phyloP scores from a whole-genome alignment of 1,140 invertebrate species.

The Agrypnia vestita region DNA sequence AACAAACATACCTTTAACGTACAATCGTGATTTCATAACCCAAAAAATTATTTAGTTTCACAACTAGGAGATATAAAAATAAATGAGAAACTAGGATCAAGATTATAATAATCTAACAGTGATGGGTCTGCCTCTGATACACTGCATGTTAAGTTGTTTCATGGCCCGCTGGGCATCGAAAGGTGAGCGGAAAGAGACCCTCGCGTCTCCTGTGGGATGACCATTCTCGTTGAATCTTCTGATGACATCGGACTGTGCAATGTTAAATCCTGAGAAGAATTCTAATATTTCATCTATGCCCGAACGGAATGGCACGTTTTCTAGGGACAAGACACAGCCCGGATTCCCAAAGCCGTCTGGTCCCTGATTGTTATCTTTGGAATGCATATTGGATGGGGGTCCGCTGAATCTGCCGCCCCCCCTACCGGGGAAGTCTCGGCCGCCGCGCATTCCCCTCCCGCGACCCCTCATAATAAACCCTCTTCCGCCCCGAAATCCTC shows the following conservation, averaged over 20 bases:
- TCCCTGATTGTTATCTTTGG: conserved; percentile 63
- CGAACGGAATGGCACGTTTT: conserved; percentile 91
- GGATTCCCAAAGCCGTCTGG: conserved; percentile 81
- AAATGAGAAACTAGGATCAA: no score
- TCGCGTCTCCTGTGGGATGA: conserved; percentile 90
- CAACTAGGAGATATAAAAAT: no score
- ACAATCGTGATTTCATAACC: no score
- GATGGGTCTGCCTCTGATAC: conserved; percentile 67
- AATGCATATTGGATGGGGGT: conserved; percentile 67
- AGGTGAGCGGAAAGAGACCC: conserved; percentile 85
- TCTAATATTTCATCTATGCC: conserved; percentile 89
- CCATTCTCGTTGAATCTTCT: conserved; percentile 88
- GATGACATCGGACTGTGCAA: conserved; percentile 85
- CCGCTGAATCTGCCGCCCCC: conserved; percentile 64
- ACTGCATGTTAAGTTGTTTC: conserved; percentile 68
- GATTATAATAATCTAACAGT: conserved; percentile 65
- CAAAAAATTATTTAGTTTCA: no score
- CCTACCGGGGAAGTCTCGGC: conserved; percentile 59
- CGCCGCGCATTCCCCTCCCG: conserved; percentile 53
- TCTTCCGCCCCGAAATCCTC: conserved; percentile 65
- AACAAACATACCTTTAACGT: no score
- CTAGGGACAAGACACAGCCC: conserved; percentile 86
- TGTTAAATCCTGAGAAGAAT: conserved; percentile 86
- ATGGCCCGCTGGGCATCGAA: conserved; percentile 85
- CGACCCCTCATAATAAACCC: conserved; percentile 62